These are phyloP conservation scores for Thysanoteuthis rhombus DNA, from an alignment of 2,888 invertebrate genomes.

Conservation along the genomic window DNA sequence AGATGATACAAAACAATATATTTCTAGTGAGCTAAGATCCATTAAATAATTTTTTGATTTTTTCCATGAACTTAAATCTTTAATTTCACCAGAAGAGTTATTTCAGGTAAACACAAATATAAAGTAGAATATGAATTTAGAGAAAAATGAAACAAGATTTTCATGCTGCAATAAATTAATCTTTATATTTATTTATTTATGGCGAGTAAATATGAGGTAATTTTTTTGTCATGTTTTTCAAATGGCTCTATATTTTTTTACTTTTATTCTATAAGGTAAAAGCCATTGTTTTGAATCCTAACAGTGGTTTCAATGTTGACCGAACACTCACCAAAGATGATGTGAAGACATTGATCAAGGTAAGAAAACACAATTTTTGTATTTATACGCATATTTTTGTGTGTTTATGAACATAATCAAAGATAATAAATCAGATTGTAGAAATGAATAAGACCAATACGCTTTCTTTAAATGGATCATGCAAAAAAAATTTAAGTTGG, in stretches of 20 bases:
- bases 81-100: no score
- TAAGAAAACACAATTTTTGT: constrained; percentile 38
- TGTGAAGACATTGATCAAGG: constrained; percentile 68
- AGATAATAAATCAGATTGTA: no score
- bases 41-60: background rate
- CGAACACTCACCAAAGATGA: constrained; percentile 68
- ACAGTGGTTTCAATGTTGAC: constrained; percentile 69
- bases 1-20: no score
- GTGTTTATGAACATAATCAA: no score
- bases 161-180: no score
- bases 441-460: no score
- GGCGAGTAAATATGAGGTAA: background rate
- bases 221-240: background rate
- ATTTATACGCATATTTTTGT: background rate
- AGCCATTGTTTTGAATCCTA: constrained; percentile 67
- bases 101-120: no score
- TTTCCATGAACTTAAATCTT: background rate
- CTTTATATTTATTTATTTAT: background rate
- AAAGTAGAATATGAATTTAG: no score
- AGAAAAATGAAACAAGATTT: no score
- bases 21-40: no score
- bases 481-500: no score
- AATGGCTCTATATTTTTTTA: background rate
- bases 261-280: constrained; percentile 56
- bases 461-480: no score